Evolutionary conservation across 2,888 invertebrate genomes (phyloP).

Genomic region (Isoperla grammatica): DNA sequence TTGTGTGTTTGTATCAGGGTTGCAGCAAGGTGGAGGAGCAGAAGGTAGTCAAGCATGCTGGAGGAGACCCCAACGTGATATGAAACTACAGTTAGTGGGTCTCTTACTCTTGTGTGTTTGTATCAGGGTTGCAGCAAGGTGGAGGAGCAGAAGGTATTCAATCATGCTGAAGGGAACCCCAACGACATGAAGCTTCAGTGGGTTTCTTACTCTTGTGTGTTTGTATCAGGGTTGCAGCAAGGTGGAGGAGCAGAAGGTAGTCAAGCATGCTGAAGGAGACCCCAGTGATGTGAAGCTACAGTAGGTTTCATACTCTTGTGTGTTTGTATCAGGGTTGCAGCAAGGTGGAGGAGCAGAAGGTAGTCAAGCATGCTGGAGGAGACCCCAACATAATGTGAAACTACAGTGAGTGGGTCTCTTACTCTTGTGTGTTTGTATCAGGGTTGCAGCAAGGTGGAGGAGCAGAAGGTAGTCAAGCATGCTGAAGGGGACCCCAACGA

Average conservation of each 20-base stretch:
- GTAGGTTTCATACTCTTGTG: too few species aligned
- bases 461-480: slow-evolving; percentile 44
- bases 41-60: slow-evolving; percentile 44
- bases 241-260: slow-evolving; percentile 42
- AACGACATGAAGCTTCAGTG: slow-evolving; percentile 44
- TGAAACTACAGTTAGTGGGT: slow-evolving; percentile 41
- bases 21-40: slow-evolving; percentile 37
- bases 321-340: background rate
- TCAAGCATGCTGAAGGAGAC: slow-evolving; percentile 43
- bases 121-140: background rate
- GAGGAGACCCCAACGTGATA: slow-evolving; percentile 42
- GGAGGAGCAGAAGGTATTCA: slow-evolving; percentile 43
- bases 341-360: slow-evolving; percentile 39
- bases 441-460: slow-evolving; percentile 30
- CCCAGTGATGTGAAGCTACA: slow-evolving; percentile 44
- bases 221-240: background rate
- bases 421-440: background rate
- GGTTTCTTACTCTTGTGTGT: too few species aligned
- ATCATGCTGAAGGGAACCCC: slow-evolving; percentile 43
- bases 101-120: background rate
- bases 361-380: slow-evolving; percentile 45
- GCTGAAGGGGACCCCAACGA: slow-evolving; percentile 44
- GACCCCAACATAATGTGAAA: slow-evolving; percentile 41
- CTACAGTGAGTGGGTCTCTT: too few species aligned
- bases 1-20: background rate